Conservation (phyloP, 1,140 invertebrate genomes). For the Daktulosphaira vitifoliae region DNA sequence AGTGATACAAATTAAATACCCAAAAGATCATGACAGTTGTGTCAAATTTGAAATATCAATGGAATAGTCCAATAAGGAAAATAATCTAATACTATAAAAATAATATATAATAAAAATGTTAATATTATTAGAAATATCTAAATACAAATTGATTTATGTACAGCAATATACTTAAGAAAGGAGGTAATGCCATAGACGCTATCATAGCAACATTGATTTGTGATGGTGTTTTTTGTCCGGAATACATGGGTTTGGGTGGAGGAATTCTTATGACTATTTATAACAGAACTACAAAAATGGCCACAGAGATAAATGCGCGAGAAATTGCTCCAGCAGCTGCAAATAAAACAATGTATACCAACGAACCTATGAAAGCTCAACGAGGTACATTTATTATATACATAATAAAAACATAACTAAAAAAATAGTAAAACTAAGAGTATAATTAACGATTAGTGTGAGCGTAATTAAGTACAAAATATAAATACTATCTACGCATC, state of each 20-base stretch:
- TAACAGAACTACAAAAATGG: slow-evolving; percentile 46
- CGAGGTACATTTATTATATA: slow-evolving; percentile 47
- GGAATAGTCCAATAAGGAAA: too few species aligned
- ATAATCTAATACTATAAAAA: too few species aligned
- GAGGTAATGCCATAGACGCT: slow-evolving; percentile 74
- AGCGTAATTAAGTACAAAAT: too few species aligned
- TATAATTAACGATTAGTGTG: too few species aligned
- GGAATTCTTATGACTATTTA: slow-evolving; percentile 73
- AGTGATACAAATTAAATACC: too few species aligned
- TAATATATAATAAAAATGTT: too few species aligned
- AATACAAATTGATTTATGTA: too few species aligned
- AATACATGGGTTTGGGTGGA: slow-evolving; percentile 75
- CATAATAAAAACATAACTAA: neutral
- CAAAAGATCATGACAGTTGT: too few species aligned
- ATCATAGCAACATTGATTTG: slow-evolving; percentile 71
- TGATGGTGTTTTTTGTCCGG: slow-evolving; percentile 67
- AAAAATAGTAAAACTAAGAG: too few species aligned
- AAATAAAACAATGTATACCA: slow-evolving; percentile 53
- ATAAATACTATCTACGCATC: too few species aligned
- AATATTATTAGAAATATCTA: too few species aligned
- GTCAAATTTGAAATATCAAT: too few species aligned
- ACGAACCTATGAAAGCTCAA: slow-evolving; percentile 46
- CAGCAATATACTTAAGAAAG: slow-evolving; percentile 53
- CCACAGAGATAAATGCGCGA: slow-evolving; percentile 54
- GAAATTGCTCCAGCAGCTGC: slow-evolving; percentile 58